Conservation (phyloP, 2,113 vertebrate species). For the Cochlearius cochlearius region DNA sequence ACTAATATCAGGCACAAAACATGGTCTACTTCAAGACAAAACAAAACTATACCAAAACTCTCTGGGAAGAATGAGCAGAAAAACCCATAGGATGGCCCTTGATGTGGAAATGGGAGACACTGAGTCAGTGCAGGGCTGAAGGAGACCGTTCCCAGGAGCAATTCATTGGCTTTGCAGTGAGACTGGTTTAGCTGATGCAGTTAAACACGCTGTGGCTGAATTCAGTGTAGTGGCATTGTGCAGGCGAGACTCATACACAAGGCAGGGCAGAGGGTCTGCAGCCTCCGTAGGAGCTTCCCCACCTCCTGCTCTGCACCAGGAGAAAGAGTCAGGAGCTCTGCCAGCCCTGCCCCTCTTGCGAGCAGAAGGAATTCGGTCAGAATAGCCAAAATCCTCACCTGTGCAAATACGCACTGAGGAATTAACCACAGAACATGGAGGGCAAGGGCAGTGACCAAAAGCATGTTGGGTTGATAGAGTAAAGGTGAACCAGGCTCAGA, state of each 20-base stretch:
- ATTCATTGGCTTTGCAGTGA: neutral
- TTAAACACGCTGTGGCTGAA: neutral
- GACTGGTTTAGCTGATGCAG: neutral
- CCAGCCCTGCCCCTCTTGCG: neutral
- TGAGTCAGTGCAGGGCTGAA: neutral
- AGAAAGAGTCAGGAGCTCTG: neutral
- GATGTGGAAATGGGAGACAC: neutral
- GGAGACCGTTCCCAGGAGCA: neutral
- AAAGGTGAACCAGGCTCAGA: neutral
- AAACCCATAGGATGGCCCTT: neutral
- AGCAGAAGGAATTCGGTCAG: neutral
- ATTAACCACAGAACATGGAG: neutral
- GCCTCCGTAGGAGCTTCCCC: neutral
- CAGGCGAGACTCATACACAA: rapidly evolving
- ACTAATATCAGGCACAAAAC: neutral
- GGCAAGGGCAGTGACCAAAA: neutral
- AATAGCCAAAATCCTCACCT: neutral
- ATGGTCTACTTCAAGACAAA: neutral
- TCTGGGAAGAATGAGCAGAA: neutral
- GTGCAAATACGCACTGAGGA: neutral
- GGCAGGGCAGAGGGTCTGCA: neutral
- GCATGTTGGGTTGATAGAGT: neutral
- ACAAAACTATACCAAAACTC: neutral
- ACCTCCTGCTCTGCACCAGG: neutral
- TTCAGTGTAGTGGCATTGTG: neutral